Evolutionary conservation across 2,888 invertebrate species (phyloP).

Genomic region (Antitype chi): DNA sequence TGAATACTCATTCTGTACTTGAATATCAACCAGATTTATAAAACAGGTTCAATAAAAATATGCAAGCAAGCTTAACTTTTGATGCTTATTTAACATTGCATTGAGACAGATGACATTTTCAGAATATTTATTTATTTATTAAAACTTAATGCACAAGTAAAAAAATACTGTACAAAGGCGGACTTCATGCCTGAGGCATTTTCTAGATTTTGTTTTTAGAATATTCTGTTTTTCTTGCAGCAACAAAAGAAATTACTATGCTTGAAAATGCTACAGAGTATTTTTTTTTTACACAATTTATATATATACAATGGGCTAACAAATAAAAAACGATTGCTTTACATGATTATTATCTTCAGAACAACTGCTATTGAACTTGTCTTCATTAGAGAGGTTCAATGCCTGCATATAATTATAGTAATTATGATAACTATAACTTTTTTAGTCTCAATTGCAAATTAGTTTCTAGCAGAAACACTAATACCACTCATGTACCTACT

Average conservation of each 20-base stretch:
- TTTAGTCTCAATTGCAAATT: conserved; percentile 2
- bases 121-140: no score
- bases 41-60: conserved; percentile 18
- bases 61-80: background rate
- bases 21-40: background rate
- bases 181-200: no score
- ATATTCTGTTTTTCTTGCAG: background rate
- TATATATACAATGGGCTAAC: background rate
- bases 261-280: background rate
- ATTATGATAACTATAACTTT: background rate
- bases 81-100: background rate
- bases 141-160: no score
- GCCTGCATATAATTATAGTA: conserved; percentile 1
- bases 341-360: background rate
- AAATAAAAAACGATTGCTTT: background rate
- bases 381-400: background rate
- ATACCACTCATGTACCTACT: background rate
- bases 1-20: background rate
- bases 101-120: background rate
- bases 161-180: no score
- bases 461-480: background rate
- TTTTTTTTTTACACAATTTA: no score
- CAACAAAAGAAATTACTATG: background rate
- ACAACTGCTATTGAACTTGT: background rate
- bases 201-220: no score